phyloP scores from a whole-genome alignment of 2,113 vertebrate species.

The Nothobranchius kuhntae region DNA sequence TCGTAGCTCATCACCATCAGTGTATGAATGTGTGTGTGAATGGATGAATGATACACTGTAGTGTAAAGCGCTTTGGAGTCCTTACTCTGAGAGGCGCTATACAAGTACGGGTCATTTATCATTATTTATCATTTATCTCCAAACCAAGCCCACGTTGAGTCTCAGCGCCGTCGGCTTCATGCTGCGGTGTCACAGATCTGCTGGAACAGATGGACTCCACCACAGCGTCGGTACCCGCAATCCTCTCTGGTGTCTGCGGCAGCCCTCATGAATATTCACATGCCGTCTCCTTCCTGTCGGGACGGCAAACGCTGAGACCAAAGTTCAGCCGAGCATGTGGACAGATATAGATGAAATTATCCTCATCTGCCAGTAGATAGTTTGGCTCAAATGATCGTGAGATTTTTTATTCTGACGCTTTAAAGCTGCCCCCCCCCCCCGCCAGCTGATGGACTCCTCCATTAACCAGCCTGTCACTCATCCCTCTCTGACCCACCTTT shows the following conservation, averaged over 20 bases:
- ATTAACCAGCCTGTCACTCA: constrained; percentile 56
- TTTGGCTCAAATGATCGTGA: background rate
- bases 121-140: no score
- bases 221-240: constrained; percentile 52
- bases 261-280: constrained; percentile 61
- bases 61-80: no score
- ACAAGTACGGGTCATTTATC: no score
- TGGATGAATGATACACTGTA: no score
- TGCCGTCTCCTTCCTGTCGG: constrained; percentile 24
- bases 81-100: no score
- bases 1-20: no score
- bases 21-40: no score
- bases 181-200: constrained; percentile 48
- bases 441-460: constrained; percentile 47
- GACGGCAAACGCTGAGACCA: constrained; percentile 42
- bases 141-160: background rate
- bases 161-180: constrained; percentile 48
- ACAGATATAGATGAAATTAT: constrained; percentile 42
- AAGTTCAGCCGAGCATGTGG: constrained; percentile 48
- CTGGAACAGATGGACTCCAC: constrained; percentile 64
- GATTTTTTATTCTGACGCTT: no score
- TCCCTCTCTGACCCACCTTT: constrained; percentile 23
- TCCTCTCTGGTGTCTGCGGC: constrained; percentile 44
- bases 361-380: constrained; percentile 36
- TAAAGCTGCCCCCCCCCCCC: background rate